Conservation (phyloP, 1,140 invertebrate species). For the Zaprionus gabonicus region DNA sequence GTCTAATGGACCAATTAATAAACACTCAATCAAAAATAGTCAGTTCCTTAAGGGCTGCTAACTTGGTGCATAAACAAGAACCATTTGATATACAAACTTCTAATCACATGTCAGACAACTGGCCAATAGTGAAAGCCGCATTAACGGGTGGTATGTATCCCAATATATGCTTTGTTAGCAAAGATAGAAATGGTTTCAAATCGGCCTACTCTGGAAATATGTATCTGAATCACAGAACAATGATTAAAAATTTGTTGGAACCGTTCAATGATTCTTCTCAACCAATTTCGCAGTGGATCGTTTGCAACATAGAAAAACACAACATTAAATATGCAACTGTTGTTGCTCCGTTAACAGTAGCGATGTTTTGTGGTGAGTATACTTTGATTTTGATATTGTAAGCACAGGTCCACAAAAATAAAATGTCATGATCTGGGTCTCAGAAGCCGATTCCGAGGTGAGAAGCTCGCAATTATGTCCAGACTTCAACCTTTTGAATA, state of each 20-base stretch:
- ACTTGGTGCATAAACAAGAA: slow-evolving; percentile 92
- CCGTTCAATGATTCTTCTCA: slow-evolving; percentile 77
- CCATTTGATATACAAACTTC: slow-evolving; percentile 90
- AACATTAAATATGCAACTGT: slow-evolving; percentile 91
- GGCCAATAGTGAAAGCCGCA: slow-evolving; percentile 96
- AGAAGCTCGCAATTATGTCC: too few species aligned
- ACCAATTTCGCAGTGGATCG: slow-evolving; percentile 91
- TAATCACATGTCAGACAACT: slow-evolving; percentile 95
- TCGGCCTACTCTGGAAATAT: slow-evolving; percentile 47
- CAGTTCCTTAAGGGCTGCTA: slow-evolving; percentile 92
- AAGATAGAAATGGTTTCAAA: slow-evolving; percentile 35
- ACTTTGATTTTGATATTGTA: too few species aligned
- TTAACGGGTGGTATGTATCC: slow-evolving; percentile 95
- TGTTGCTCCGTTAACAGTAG: slow-evolving; percentile 92
- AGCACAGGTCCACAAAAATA: too few species aligned
- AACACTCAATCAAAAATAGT: slow-evolving; percentile 89
- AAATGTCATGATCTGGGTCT: too few species aligned
- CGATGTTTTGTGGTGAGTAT: slow-evolving; percentile 86
- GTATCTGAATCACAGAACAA: slow-evolving; percentile 86
- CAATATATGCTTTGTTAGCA: slow-evolving; percentile 88
- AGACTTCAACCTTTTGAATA: too few species aligned
- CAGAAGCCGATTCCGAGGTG: too few species aligned
- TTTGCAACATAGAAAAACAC: slow-evolving; percentile 93
- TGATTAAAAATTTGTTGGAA: slow-evolving; percentile 85
- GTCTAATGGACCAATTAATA: slow-evolving; percentile 64